Evolutionary conservation across 1,140 invertebrate genomes (phyloP), one percentile per base, ranked within the genome.

Genomic region (Pseudoatta argentina): DNA sequence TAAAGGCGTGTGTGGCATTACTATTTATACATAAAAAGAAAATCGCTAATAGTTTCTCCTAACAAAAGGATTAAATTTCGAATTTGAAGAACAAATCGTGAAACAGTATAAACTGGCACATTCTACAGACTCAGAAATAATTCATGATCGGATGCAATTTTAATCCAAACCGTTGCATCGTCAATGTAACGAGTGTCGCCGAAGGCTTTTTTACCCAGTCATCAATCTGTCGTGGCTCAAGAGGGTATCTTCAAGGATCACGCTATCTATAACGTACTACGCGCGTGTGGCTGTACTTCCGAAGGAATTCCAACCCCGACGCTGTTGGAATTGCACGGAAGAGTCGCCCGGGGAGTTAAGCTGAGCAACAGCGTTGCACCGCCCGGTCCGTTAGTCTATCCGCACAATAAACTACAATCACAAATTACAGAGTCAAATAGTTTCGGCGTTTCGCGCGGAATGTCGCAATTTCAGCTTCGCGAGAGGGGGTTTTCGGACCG

Each of bases 371-470:
- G 77, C 79, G 85, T 86, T 85, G 89, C 89, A 81, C 83, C 88
- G 86, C 63, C 63, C 86, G 81, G 88, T 90, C 86, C 91, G 91
- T 92, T 93, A 93, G 94, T 95, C 94, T 94, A 94, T 94, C 91
- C 93, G 92, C 91, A 93, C 94, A 94, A 95, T 95, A 95, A 95
- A 95, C 94, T 95, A 95, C 94, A 94, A 95, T 95, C 94, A 95
- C 95, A 95, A 95, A 95, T 95, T 95, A 95, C 95, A 79, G 94
- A 95, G 94, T 95, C 94, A 93, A 95, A 95, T 95, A 95, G 95
- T 95, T 95, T 94, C 93, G 93, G 94, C 94, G 93, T 94, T 94
- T 94, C 93, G 91, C 94, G 91, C 94, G 94, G 95, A 95, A 95
- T 95, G 95, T 95, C 95, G 95, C 95, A 95, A 95, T 95, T 95